These are phyloP conservation scores for Struthidea cinerea DNA, from an alignment of 2,113 vertebrate genomes.

Conservation along the genomic window DNA sequence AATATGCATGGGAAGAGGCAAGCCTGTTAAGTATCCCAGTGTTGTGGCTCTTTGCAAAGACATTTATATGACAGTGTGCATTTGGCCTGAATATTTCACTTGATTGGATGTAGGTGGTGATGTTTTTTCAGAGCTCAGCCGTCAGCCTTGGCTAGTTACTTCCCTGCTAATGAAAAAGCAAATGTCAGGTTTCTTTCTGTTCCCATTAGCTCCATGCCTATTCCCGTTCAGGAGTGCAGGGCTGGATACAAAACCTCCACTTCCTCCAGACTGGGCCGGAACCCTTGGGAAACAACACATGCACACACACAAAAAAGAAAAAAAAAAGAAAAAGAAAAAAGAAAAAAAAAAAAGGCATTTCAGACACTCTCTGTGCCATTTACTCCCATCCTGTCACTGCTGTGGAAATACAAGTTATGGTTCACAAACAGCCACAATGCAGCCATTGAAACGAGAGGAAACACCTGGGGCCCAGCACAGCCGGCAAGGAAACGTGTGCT, in stretches of 20 bases:
- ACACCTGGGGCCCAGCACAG: slow-evolving; percentile 11
- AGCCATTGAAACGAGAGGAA: slow-evolving; percentile 42
- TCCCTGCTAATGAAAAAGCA: background rate
- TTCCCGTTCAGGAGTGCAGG: background rate
- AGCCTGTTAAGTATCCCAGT: background rate
- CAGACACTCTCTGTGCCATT: background rate
- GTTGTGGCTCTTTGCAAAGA: background rate
- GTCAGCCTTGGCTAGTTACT: background rate
- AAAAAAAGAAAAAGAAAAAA: background rate
- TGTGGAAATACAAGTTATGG: background rate
- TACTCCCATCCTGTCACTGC: slow-evolving; percentile 4
- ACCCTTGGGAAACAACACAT: background rate
- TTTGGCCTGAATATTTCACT: background rate
- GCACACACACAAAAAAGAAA: background rate
- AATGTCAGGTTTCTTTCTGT: background rate
- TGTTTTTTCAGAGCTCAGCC: background rate
- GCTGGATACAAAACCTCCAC: background rate
- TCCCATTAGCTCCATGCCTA: background rate
- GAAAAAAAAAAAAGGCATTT: background rate
- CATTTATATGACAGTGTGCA: background rate
- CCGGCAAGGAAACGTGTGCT: background rate
- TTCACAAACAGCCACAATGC: background rate
- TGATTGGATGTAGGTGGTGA: background rate
- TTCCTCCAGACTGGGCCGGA: background rate
- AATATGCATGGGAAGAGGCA: background rate